Base-by-base conservation (phyloP, 2,113 vertebrate species). In the Centropus bengalensis region DNA sequence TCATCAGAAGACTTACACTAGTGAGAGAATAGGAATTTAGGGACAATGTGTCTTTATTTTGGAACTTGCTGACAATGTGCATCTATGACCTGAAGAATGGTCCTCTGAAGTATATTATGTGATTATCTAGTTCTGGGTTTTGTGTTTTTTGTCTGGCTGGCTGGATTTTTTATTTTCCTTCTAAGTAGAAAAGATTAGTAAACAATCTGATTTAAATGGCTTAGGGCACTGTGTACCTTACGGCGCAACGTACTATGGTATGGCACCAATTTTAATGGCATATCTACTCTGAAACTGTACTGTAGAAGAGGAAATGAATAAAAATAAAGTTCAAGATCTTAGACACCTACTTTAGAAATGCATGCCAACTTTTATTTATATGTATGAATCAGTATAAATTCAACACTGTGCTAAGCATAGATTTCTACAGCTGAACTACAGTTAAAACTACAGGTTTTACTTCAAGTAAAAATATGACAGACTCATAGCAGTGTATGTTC, bases 381-480 rank as follows among this genome's bases (percentile, higher is more conserved):
- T 24, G 3, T 10, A 32, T 18, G 8, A 42, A 63, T 38, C 5
- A 24, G 14, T 44, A 47, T 20, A 10, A 6, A 30, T 75, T 64
- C 0, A 0, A 5, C 9, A 4, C 21, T 5, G 7, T 40, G 8
- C 6, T 40, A 32, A 26, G 2, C 4, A 9, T 21, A 49, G 17
- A 19, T 47, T 69, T 83, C 47, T 51, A 24, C 22, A 44, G 26
- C 9, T 80, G 22, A 82, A 47, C 69, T 76, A 60, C 33, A 18
- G 3, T 23, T 1, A 79, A 60, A 68, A 67, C 7, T 1, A 16
- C 54, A 5, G 6, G 45, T 59, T 10, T 30, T 58, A 9, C 11
- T 63, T 81, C 28, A 81, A 69, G 68, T n/a, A 0, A 74, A 77
- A 74, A 3, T n/a, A 56, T 13, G 5, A 58, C 5, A 22, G 27